Evolutionary conservation across 2,113 vertebrate species (phyloP), one percentile per base, ranked within the genome.

Genomic region (Percopsis transmontana): DNA sequence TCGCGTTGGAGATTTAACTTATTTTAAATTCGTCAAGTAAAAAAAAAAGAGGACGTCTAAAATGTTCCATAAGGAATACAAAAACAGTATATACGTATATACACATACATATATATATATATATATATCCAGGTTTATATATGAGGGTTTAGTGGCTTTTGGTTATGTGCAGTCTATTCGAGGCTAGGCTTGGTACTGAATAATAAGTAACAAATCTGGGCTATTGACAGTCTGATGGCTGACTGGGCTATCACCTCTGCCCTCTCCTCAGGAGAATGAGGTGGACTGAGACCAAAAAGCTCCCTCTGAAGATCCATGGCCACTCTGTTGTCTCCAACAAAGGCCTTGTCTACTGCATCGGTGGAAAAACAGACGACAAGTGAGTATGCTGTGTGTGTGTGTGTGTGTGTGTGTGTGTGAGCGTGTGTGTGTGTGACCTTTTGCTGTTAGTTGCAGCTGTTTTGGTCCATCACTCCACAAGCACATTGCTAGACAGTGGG

Each of bases 301-400:
- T 99, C 68, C 97, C 97, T 40, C 87, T 98, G 78, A 98, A 94
- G 92, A 93, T 99, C 73, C 98, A 99, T 10, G 97, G 97, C 33
- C 97, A 99, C 20, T 88, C 94, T 66, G 95, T 96, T 9, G 65
- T 96, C 78, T 98, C 96, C 79, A 91, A 98, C 85, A 96, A 95
- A 59, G 95, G 94, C 40, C 9, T 96, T 74, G 89, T 99, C 66
- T 99, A 98, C 87, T 94, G 94, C 89, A 92, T 99, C n/a, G 97
- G 97, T 6, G 97, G 97, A 84, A 99, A 99, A 91, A 98, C 96
- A 40, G 97, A 99, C 70, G 96, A 99, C 80, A 98, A 97, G 97
- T 99, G 87, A 96, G 97, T 94, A 3, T 42, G 18, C 56, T 33
- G 21, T 58, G 48, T 45, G 62, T 58, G 73, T 57, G 62, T 57